phyloP scores from a whole-genome alignment of 2,113 vertebrate species.

The Pteronura brasiliensis region DNA sequence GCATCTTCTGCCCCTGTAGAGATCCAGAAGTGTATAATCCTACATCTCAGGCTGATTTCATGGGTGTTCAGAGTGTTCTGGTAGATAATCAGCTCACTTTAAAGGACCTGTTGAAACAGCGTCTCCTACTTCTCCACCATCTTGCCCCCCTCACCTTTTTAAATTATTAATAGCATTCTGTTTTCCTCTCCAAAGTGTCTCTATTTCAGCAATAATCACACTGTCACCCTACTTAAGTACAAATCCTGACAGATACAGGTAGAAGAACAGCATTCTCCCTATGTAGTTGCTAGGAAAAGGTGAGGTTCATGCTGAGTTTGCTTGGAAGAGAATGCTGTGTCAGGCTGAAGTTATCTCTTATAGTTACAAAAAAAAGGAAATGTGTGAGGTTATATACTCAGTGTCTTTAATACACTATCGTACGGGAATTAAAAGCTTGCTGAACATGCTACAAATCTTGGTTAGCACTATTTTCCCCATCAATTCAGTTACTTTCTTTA shows the following conservation, averaged over 20 bases:
- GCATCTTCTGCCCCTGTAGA: too few relatives aligned
- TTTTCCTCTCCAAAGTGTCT: background rate
- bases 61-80: too few relatives aligned
- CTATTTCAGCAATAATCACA: background rate
- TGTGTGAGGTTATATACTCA: background rate
- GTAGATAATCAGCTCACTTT: too few relatives aligned
- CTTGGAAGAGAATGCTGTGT: background rate
- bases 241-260: background rate
- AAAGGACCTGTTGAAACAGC: too few relatives aligned
- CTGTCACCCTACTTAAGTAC: background rate
- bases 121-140: too few relatives aligned
- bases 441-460: conserved; percentile 13
- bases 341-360: conserved; percentile 9
- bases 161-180: background rate
- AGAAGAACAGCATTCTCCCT: background rate
- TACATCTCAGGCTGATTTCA: too few relatives aligned
- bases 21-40: too few relatives aligned
- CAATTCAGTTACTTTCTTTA: conserved; percentile 26
- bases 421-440: conserved; percentile 49
- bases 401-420: background rate
- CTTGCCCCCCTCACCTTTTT: background rate
- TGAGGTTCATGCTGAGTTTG: background rate
- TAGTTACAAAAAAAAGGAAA: background rate
- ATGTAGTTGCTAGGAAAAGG: background rate
- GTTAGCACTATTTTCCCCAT: background rate